phyloP scores from a whole-genome alignment of 2,797 vertebrate genomes.

The Micromesistius poutassou region DNA sequence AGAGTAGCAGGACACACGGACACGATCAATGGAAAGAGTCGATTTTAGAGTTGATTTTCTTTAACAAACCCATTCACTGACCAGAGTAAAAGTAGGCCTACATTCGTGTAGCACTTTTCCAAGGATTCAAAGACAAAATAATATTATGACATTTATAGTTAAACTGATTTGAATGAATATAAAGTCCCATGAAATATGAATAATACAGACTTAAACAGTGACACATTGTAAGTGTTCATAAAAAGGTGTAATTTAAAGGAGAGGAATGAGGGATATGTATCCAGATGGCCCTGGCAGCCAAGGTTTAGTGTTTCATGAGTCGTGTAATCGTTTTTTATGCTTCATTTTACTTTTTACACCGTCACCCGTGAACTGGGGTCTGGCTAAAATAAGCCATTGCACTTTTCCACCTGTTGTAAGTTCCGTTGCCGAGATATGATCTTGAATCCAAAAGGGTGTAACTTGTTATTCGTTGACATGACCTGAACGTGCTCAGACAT shows the following conservation, averaged over 20 bases:
- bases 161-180: neutral
- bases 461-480: neutral
- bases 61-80: neutral
- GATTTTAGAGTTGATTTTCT: too few species aligned
- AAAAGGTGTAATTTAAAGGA: neutral
- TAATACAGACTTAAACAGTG: neutral
- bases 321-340: too few species aligned
- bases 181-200: neutral
- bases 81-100: neutral
- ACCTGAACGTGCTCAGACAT: neutral
- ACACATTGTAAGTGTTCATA: neutral
- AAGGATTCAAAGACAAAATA: neutral
- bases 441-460: neutral
- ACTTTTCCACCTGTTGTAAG: neutral
- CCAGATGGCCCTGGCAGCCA: neutral
- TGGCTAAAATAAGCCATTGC: too few species aligned
- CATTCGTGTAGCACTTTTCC: neutral
- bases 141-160: neutral
- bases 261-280: neutral
- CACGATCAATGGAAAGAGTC: too few species aligned
- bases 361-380: too few species aligned
- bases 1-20: neutral
- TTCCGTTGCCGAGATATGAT: neutral
- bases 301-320: neutral
- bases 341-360: too few species aligned